These are phyloP conservation scores for Agriotes lineatus DNA, from an alignment of 2,888 invertebrate genomes.

Conservation along the genomic window DNA sequence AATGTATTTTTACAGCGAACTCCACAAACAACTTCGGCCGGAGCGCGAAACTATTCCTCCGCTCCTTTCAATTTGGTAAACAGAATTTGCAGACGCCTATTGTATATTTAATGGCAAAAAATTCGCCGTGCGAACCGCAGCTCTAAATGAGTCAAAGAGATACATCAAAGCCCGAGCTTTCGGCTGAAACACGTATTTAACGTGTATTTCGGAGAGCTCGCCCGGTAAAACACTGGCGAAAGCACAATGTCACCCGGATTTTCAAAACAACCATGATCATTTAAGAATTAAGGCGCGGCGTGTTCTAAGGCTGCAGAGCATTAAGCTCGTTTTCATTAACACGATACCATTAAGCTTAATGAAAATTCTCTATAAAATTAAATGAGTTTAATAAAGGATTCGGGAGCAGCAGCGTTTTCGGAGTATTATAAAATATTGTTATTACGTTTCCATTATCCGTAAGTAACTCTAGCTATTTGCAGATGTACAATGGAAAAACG, in stretches of 20 bases:
- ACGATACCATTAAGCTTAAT: slow-evolving; percentile 40
- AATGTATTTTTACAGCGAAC: slow-evolving; percentile 27
- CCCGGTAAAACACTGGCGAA: neutral
- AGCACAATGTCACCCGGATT: neutral
- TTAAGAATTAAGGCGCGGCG: slow-evolving; percentile 25
- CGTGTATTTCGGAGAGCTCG: neutral
- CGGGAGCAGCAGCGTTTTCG: slow-evolving; percentile 5
- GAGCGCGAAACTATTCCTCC: slow-evolving; percentile 15
- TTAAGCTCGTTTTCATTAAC: slow-evolving; percentile 41
- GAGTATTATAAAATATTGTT: slow-evolving; percentile 12
- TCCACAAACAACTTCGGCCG: slow-evolving; percentile 22
- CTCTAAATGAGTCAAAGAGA: slow-evolving; percentile 1
- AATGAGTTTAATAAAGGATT: slow-evolving; percentile 37
- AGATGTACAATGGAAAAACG: neutral
- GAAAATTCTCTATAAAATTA: slow-evolving; percentile 40
- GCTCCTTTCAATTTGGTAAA: slow-evolving; percentile 12
- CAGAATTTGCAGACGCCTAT: neutral
- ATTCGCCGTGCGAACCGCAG: neutral
- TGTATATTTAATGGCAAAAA: slow-evolving; percentile 5
- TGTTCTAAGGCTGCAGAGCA: slow-evolving; percentile 27
- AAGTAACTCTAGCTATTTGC: neutral
- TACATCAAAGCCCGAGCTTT: neutral
- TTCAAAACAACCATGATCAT: slow-evolving; percentile 20
- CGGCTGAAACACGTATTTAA: neutral
- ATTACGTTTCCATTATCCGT: slow-evolving; percentile 14